Conservation (phyloP, 2,113 vertebrate genomes). For the Elephantulus edwardii region DNA sequence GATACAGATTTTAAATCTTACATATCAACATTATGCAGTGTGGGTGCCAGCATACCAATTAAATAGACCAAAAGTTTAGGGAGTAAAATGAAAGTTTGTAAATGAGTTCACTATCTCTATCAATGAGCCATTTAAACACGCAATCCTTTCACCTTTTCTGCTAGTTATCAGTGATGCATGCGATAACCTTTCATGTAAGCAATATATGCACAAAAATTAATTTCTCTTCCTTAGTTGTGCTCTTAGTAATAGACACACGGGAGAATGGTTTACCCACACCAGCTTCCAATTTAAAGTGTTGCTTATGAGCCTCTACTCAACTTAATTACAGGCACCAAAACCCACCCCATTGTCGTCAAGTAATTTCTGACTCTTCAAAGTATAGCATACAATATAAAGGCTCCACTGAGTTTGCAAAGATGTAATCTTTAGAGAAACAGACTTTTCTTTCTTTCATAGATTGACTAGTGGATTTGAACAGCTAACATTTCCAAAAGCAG, state of each 20-base stretch:
- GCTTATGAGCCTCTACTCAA: conserved; percentile 58
- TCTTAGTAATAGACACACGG: conserved; percentile 37
- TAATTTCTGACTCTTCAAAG: neutral
- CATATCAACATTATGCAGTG: neutral
- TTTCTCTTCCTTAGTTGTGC: neutral
- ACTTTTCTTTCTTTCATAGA: neutral
- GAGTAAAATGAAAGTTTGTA: neutral
- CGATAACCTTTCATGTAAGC: neutral
- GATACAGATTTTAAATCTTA: conserved; percentile 41
- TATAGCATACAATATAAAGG: neutral
- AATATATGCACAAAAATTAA: conserved; percentile 31
- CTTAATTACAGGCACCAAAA: neutral
- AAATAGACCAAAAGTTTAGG: neutral
- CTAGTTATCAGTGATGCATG: neutral
- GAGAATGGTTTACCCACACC: conserved; percentile 47
- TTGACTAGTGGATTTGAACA: no score
- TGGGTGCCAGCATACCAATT: neutral
- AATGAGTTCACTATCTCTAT: neutral
- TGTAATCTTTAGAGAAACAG: neutral
- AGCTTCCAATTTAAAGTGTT: conserved; percentile 54
- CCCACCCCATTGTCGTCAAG: neutral
- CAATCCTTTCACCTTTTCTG: neutral
- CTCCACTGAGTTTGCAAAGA: neutral
- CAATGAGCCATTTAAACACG: neutral
- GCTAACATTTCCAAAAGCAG: no score